These are phyloP conservation scores for Calliphora vicina DNA, from an alignment of 1,140 invertebrate species.

Conservation along the genomic window DNA sequence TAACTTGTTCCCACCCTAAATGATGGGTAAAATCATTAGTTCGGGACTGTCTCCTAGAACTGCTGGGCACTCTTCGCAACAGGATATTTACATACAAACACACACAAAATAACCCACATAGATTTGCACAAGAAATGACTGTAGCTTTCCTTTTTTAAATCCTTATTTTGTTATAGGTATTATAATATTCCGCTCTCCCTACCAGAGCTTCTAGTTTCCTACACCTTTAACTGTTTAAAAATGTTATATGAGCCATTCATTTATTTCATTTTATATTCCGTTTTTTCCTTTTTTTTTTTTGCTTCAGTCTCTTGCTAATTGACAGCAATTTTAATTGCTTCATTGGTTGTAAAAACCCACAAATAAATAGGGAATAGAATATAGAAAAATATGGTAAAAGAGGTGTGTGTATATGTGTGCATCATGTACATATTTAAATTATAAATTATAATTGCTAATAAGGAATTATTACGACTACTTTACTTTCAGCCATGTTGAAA, in stretches of 20 bases:
- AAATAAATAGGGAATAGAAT: background rate
- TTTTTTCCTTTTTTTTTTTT: background rate
- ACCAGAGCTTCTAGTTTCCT: background rate
- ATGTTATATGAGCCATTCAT: background rate
- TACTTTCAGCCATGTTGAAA: too few species aligned
- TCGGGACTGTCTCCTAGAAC: too few species aligned
- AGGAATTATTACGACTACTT: background rate
- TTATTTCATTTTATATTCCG: background rate
- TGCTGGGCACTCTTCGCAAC: too few species aligned
- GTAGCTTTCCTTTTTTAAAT: too few species aligned
- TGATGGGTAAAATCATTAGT: too few species aligned
- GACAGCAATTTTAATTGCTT: constrained; percentile 6
- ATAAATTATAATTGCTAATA: background rate
- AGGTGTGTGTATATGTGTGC: background rate
- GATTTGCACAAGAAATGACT: too few species aligned
- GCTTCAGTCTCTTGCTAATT: background rate
- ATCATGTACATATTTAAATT: background rate
- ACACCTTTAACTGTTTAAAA: background rate
- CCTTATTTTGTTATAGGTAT: background rate
- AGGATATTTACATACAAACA: too few species aligned
- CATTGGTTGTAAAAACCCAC: background rate
- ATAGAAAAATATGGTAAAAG: background rate
- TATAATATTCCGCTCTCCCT: background rate
- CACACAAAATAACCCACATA: too few species aligned
- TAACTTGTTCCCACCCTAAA: too few species aligned